A percentile compares a stretch with the other conserved stretches of the same genome.
These are phyloP conservation scores for Dendrocopos noguchii DNA, from an alignment of 2,113 vertebrate genomes.

Conservation along the genomic window DNA sequence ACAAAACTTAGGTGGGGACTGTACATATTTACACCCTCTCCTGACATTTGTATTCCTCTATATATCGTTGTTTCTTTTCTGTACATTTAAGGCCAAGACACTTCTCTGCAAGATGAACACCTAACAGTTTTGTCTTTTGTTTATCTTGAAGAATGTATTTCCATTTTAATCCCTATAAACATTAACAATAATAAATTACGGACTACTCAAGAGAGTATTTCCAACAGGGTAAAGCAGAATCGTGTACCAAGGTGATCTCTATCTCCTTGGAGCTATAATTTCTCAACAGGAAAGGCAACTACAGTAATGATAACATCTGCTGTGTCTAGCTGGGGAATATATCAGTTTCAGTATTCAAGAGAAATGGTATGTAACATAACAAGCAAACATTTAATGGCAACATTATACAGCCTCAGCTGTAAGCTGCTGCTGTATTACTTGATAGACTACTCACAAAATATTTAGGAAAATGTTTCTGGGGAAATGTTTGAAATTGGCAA, in stretches of 20 bases:
- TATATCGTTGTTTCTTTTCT: not conserved
- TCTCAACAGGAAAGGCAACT: not conserved
- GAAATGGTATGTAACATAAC: not conserved
- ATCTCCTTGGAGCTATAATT: not conserved
- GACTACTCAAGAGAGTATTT: not conserved
- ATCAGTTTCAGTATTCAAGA: not conserved
- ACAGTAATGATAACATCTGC: not conserved
- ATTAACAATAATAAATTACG: not conserved
- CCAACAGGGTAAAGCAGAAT: not conserved
- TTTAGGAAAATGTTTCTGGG: not conserved
- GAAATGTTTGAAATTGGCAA: not conserved
- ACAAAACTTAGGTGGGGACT: not conserved
- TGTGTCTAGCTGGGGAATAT: not conserved
- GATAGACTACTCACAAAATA: not conserved
- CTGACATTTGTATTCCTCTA: not conserved
- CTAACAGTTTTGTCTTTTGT: not conserved
- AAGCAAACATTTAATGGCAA: not conserved
- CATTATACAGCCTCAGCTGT: not conserved
- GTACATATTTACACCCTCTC: not conserved
- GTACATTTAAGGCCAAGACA: not conserved
- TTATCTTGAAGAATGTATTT: not conserved
- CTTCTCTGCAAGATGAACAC: accelerated
- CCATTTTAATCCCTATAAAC: not conserved
- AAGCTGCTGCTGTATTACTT: not conserved
- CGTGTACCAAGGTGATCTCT: not conserved